Percentiles rank a stretch among this genome's conserved stretches.
These are phyloP conservation scores for Ptychodera flava DNA, from an alignment of 35 echinoderm and acorn worm species.

Conservation along the genomic window DNA sequence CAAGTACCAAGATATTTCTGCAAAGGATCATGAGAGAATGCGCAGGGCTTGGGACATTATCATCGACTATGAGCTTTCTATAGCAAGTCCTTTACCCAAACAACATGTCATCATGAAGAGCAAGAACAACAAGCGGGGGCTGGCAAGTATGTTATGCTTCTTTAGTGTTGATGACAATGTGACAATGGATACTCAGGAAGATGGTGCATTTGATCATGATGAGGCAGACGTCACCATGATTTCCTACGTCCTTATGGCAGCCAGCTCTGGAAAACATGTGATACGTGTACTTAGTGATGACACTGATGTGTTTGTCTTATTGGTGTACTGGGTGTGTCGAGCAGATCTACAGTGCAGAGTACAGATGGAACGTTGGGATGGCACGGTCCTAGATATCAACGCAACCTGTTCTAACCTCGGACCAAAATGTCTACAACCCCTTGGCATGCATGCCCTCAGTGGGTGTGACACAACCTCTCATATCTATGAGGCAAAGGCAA, in stretches of 20 bases:
- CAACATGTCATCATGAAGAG: constrained; percentile 17
- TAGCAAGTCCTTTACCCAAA: not conserved
- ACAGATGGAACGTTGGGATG: constrained; percentile 12
- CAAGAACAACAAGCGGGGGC: constrained; percentile 31
- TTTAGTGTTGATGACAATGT: constrained; percentile 14
- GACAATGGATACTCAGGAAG: constrained; percentile 16
- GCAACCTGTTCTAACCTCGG: constrained; percentile 29
- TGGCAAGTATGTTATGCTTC: constrained; percentile 9
- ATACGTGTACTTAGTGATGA: no score
- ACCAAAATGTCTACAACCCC: constrained; percentile 32
- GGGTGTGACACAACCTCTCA: constrained; percentile 14
- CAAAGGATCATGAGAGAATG: constrained; percentile 35
- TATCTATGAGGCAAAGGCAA: constrained; percentile 6
- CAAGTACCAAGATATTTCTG: constrained; percentile 34
- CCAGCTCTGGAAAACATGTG: constrained; percentile 2
- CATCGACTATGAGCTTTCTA: constrained; percentile 24
- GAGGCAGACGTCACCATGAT: constrained; percentile 32
- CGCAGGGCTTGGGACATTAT: constrained; percentile 5
- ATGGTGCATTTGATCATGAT: constrained; percentile 17
- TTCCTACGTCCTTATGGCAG: constrained; percentile 18
- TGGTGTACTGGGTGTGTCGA: constrained; percentile 32
- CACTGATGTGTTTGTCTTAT: constrained; percentile 26
- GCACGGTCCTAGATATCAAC: constrained; percentile 19
- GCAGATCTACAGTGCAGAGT: constrained; percentile 27
- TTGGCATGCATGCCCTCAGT: no score